Percentiles rank a stretch among this genome's conserved stretches.
Evolutionary conservation across 35 echinoderm and acorn worm genomes (phyloP).

Genomic region (Ptychodera flava): DNA sequence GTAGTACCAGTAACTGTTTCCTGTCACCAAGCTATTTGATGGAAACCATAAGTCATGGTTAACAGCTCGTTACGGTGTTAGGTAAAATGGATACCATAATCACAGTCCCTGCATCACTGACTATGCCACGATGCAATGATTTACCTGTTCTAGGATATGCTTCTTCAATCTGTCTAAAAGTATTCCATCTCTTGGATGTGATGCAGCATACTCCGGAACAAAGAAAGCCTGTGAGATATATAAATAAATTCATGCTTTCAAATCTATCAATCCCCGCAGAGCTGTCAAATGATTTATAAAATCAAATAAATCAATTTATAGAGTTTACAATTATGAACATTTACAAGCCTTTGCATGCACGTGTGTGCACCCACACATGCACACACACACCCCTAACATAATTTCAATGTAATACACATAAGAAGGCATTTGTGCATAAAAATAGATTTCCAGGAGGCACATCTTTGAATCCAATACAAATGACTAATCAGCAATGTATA

Average conservation of each 20-base stretch:
- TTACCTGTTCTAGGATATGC: conserved; percentile 47
- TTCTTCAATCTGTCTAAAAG: conserved; percentile 11
- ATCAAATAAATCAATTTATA: neutral
- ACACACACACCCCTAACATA: neutral
- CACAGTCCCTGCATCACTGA: too few relatives aligned
- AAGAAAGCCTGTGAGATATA: conserved; percentile 37
- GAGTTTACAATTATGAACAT: neutral
- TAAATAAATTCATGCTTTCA: neutral
- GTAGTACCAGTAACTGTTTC: too few relatives aligned
- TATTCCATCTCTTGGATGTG: conserved; percentile 28
- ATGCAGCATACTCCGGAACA: conserved; percentile 22
- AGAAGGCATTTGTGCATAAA: too few relatives aligned
- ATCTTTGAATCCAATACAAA: too few relatives aligned
- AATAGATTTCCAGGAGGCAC: too few relatives aligned
- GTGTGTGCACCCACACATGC: neutral
- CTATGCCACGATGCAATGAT: too few relatives aligned
- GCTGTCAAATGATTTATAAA: neutral
- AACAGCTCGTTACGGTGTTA: too few relatives aligned
- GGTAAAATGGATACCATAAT: too few relatives aligned
- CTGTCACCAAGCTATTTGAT: too few relatives aligned
- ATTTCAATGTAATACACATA: neutral
- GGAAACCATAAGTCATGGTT: too few relatives aligned
- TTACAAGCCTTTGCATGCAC: too few relatives aligned
- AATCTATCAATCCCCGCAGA: neutral
- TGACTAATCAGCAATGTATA: too few relatives aligned